A percentile compares a stretch with the other conserved stretches of the same genome.
Evolutionary conservation across 2,113 vertebrate genomes (phyloP).

Genomic region (Pan troglodytes): DNA sequence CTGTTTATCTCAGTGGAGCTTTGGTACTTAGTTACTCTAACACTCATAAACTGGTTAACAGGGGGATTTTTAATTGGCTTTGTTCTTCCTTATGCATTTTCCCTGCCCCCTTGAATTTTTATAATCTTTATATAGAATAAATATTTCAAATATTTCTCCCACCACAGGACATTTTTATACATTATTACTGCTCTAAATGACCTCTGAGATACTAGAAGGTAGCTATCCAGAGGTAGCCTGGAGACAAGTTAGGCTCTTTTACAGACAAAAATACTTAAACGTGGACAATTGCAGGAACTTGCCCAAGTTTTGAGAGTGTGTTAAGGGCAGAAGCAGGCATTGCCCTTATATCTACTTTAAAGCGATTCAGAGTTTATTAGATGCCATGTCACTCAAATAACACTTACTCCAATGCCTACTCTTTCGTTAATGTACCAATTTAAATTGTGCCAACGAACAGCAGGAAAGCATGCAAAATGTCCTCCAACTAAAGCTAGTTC

Average conservation of each 20-base stretch:
- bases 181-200: neutral
- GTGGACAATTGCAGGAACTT: neutral
- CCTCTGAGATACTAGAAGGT: neutral
- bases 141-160: neutral
- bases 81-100: neutral
- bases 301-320: neutral
- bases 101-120: neutral
- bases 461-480: neutral
- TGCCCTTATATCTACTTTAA: neutral
- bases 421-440: neutral
- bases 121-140: neutral
- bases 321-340: neutral
- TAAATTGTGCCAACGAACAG: neutral
- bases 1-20: neutral
- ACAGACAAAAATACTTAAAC: neutral
- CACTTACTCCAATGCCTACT: neutral
- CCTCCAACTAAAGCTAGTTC: neutral
- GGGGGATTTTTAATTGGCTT: neutral
- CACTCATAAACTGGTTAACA: neutral
- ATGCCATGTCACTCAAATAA: neutral
- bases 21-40: neutral
- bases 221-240: neutral
- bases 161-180: neutral
- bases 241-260: neutral
- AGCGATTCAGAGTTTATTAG: neutral